Evolutionary conservation across 2,797 vertebrate species (phyloP), one percentile per base, ranked within the genome.

Genomic region (Naso thynnoides): DNA sequence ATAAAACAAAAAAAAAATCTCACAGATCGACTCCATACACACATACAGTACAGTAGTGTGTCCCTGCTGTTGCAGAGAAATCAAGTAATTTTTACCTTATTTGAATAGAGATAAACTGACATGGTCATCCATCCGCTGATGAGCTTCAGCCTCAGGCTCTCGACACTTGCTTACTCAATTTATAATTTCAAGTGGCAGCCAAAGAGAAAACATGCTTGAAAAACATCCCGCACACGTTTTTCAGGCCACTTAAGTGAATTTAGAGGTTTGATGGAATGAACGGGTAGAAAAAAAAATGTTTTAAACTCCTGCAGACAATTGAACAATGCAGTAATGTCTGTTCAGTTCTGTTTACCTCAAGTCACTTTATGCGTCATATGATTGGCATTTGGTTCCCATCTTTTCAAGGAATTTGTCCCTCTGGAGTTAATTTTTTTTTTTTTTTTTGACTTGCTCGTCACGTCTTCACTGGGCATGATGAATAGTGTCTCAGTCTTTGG

Each of bases 1-100:
- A 75, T 85, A 86, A 73, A 36, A 36, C n/a, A n/a, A n/a, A 36
- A 31, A 31, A 33, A 78, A n/a, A 82, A 73, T 64, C 38, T 61
- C 61, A 70, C 68, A 64, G 72, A 45, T 70, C 9, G 3, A 52
- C 45, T 27, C 63, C 57, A 61, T 38, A 62, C 79, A 77, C 38
- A 52, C 60, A 63, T 61, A 69, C 60, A 61, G 48, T 38, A 69
- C 60, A 61, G 48, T 38, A 39, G 47, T 57, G 38, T 69, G 47
- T 61, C 23, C 23, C 58, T 59, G 58, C n/a, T 67, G 56, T 54
- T 55, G 72, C 45, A 67, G 45, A 36, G 21, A 36, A 23, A 60
- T 70, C 15, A 31, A 27, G 63, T 4, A 3, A n/a, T 64, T 42
- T 75, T 16, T 33, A 42, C 14, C 23, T 57, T 63, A 42, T 73